Conservation (phyloP, 2,888 invertebrate species). For the Ophioninae sp. region DNA sequence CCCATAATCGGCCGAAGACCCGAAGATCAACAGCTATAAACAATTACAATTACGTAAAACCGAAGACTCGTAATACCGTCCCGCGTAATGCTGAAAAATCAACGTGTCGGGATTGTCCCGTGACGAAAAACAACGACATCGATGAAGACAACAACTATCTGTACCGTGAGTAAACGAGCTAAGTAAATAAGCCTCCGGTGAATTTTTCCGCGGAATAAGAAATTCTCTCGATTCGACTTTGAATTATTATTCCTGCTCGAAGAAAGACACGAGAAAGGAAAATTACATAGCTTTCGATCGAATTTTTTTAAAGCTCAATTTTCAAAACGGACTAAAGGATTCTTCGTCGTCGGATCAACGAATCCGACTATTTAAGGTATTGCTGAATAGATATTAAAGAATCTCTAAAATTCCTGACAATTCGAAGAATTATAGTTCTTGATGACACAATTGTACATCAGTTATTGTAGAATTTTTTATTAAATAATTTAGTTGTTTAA, state of each 20-base stretch:
- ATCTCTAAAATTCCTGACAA: too few relatives aligned
- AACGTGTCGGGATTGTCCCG: conserved; percentile 32
- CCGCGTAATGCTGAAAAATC: conserved; percentile 39
- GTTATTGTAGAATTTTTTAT: too few relatives aligned
- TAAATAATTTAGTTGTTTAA: too few relatives aligned
- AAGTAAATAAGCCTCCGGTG: not conserved
- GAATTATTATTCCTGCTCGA: not conserved
- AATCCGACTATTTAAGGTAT: not conserved
- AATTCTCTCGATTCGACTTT: not conserved
- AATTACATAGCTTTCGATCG: not conserved
- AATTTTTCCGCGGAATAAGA: not conserved
- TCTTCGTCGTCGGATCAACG: not conserved
- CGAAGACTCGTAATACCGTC: conserved; percentile 24
- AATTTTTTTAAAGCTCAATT: not conserved
- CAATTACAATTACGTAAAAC: conserved; percentile 8
- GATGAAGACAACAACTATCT: conserved; percentile 44
- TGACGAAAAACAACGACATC: conserved; percentile 27
- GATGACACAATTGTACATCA: too few relatives aligned
- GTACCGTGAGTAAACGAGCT: conserved; percentile 58
- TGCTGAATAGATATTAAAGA: too few relatives aligned
- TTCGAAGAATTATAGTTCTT: too few relatives aligned
- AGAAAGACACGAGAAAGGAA: not conserved
- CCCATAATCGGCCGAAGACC: conserved; percentile 41
- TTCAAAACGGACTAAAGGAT: not conserved
- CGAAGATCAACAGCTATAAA: conserved; percentile 36